phyloP scores from a whole-genome alignment of 2,888 invertebrate species.

The Ferdinandea cuprea region DNA sequence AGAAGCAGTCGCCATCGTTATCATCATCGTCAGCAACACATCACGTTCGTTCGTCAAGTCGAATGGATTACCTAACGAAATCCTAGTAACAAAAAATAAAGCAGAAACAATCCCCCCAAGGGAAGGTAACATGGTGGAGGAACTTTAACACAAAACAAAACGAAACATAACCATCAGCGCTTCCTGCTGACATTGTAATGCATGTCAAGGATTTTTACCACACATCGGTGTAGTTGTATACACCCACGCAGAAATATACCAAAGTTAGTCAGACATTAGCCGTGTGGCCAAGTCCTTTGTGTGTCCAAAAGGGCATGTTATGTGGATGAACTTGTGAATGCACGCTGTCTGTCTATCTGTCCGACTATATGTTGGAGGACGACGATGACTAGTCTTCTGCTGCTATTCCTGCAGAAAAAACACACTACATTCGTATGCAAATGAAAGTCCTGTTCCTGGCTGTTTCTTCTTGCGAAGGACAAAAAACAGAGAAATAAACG shows the following conservation, averaged over 20 bases:
- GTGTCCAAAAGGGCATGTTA: constrained; percentile 64
- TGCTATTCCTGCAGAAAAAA: constrained; percentile 43
- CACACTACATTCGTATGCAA: constrained; percentile 70
- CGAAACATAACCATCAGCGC: constrained; percentile 76
- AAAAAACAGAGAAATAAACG: constrained; percentile 21
- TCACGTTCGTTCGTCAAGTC: constrained; percentile 71
- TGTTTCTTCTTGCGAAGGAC: constrained; percentile 60
- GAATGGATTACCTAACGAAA: constrained; percentile 70
- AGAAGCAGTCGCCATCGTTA: constrained; percentile 28
- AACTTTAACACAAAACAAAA: constrained; percentile 59
- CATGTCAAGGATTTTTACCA: constrained; percentile 77
- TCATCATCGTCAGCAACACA: constrained; percentile 69
- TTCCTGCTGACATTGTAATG: constrained; percentile 76
- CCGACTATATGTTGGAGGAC: constrained; percentile 43
- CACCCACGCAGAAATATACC: constrained; percentile 14
- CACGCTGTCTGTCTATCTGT: constrained; percentile 49
- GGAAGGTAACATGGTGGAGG: background rate
- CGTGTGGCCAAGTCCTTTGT: constrained; percentile 38
- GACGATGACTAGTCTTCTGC: constrained; percentile 23
- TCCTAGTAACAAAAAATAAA: constrained; percentile 11
- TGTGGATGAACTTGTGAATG: constrained; percentile 69
- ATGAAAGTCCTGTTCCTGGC: constrained; percentile 69
- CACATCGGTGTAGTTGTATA: constrained; percentile 16
- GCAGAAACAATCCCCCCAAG: background rate
- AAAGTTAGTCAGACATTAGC: constrained; percentile 60